These are phyloP conservation scores for Drosophila miranda DNA, from an alignment of 1,140 invertebrate genomes.

Conservation along the genomic window DNA sequence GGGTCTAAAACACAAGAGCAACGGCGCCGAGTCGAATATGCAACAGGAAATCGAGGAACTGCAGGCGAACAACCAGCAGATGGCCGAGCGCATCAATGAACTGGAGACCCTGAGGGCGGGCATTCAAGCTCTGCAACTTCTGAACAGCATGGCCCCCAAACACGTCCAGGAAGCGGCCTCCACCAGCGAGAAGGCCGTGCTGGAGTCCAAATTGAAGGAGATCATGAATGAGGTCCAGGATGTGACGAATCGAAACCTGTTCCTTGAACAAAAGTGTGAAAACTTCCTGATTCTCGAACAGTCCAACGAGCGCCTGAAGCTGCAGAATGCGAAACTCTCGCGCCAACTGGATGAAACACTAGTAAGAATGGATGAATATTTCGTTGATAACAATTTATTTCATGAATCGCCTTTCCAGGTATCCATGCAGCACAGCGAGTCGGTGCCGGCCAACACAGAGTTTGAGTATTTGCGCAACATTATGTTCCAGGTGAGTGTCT, in stretches of 20 bases:
- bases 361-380: slow-evolving; percentile 83
- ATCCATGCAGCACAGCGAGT: slow-evolving; percentile 82
- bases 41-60: slow-evolving; percentile 79
- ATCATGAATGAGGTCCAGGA: slow-evolving; percentile 81
- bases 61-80: slow-evolving; percentile 67
- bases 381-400: neutral
- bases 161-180: slow-evolving; percentile 39
- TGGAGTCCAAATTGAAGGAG: slow-evolving; percentile 74
- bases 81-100: slow-evolving; percentile 72
- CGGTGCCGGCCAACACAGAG: slow-evolving; percentile 89
- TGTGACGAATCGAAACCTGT: slow-evolving; percentile 84
- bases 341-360: slow-evolving; percentile 86
- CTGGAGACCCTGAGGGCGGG: slow-evolving; percentile 59
- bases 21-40: slow-evolving; percentile 58
- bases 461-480: slow-evolving; percentile 95
- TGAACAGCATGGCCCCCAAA: slow-evolving; percentile 63
- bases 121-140: slow-evolving; percentile 61
- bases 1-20: slow-evolving; percentile 67
- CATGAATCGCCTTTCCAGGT: slow-evolving; percentile 42
- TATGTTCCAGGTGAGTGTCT: slow-evolving; percentile 85
- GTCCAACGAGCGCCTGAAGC: slow-evolving; percentile 84
- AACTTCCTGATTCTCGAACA: slow-evolving; percentile 83
- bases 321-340: slow-evolving; percentile 85
- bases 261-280: slow-evolving; percentile 81
- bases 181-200: slow-evolving; percentile 56